Conservation (phyloP, 1,140 invertebrate species). For the Musca domestica region DNA sequence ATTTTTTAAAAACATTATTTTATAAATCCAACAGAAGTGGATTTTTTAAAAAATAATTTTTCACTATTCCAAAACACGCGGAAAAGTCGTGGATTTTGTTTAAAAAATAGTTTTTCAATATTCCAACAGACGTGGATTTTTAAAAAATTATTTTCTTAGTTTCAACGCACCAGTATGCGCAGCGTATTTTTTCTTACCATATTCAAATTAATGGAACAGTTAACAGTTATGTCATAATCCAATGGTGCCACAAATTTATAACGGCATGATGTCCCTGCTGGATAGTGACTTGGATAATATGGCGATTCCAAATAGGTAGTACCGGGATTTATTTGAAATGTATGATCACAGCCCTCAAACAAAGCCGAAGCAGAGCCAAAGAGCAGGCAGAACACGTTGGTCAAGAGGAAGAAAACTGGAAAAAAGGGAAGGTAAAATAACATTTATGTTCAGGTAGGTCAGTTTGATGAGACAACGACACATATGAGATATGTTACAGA, state of each 20-base stretch:
- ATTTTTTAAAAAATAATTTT: too few relatives aligned
- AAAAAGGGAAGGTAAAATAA: background rate
- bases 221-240: conserved; percentile 39
- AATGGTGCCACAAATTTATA: conserved; percentile 41
- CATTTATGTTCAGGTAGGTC: background rate
- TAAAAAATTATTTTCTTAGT: background rate
- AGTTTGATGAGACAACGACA: background rate
- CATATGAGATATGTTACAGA: background rate
- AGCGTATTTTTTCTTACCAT: conserved; percentile 30
- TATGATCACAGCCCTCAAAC: conserved; percentile 39
- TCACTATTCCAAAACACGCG: too few relatives aligned
- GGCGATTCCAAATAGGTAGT: conserved; percentile 41
- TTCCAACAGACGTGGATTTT: too few relatives aligned
- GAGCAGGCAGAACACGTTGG: background rate
- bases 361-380: background rate
- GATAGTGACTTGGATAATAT: conserved; percentile 43
- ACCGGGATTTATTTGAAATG: conserved; percentile 30
- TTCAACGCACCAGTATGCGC: background rate
- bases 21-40: too few relatives aligned
- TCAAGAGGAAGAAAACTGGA: background rate
- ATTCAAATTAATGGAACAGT: conserved; percentile 37
- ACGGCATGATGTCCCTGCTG: conserved; percentile 44
- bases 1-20: too few relatives aligned
- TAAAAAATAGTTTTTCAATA: background rate
- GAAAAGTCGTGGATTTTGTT: background rate